Percentiles rank a stretch among this genome's conserved stretches.
These are phyloP conservation scores for Phortica variegata DNA, from an alignment of 1,140 invertebrate species.

Conservation along the genomic window DNA sequence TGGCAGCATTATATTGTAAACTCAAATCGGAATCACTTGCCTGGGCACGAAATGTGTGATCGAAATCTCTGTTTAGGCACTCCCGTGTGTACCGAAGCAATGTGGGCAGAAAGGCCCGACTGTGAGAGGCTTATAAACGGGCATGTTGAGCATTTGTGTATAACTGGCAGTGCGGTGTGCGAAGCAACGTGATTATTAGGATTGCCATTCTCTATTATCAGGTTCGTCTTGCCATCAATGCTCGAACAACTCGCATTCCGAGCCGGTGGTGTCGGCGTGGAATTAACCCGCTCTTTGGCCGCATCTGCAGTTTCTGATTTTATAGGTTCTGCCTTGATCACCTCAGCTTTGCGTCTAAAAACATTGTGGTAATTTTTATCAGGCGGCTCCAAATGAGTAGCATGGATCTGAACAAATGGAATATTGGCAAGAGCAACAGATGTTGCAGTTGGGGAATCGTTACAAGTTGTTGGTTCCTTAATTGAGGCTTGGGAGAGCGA, in stretches of 20 bases:
- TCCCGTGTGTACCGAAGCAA: constrained; percentile 20
- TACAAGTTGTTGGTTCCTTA: background rate
- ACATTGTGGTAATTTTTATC: constrained; percentile 39
- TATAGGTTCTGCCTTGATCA: constrained; percentile 52
- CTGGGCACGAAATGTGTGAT: constrained; percentile 27
- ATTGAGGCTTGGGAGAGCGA: background rate
- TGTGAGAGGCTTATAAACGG: constrained; percentile 35
- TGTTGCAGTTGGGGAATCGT: background rate
- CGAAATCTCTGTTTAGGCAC: constrained; percentile 2
- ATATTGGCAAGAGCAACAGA: constrained; percentile 13
- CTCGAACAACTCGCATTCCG: constrained; percentile 20
- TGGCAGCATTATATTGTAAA: background rate
- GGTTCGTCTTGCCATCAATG: constrained; percentile 20
- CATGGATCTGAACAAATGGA: constrained; percentile 52
- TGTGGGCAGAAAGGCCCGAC: constrained; percentile 19
- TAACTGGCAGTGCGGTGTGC: constrained; percentile 1
- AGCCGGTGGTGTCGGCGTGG: constrained; percentile 45
- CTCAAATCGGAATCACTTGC: constrained; percentile 42
- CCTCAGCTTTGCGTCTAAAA: constrained; percentile 40
- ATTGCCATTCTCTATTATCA: background rate
- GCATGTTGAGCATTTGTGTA: constrained; percentile 32
- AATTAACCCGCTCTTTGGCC: constrained; percentile 40
- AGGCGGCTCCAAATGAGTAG: constrained; percentile 41
- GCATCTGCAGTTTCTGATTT: constrained; percentile 43
- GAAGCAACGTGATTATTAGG: background rate